phyloP scores from a whole-genome alignment of 92 coral and sea anemone species.

The Phenganax marumi region DNA sequence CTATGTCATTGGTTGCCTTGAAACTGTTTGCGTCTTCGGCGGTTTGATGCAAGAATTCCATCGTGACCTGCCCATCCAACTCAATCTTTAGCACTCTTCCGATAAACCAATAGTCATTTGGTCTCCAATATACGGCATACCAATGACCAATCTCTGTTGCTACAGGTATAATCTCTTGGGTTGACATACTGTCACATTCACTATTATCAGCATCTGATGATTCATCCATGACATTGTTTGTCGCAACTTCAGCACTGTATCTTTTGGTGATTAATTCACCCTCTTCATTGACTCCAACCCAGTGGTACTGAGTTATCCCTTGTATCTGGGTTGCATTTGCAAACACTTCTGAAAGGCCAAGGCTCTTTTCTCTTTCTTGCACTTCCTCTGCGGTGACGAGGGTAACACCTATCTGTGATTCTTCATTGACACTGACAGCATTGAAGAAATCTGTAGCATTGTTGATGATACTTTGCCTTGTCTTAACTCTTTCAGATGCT shows the following conservation, averaged over 20 bases:
- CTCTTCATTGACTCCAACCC: conserved; percentile 37
- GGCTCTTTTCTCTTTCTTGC: conserved; percentile 40
- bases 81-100: conserved; percentile 39
- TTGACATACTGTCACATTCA: conserved; percentile 18
- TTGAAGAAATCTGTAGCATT: conserved; percentile 4
- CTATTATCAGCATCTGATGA: conserved; percentile 26
- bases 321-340: conserved; percentile 43
- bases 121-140: conserved; percentile 55
- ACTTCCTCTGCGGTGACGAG: conserved; percentile 33
- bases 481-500: conserved; percentile 7
- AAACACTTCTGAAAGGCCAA: conserved; percentile 38
- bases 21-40: conserved; percentile 38
- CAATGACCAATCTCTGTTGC: conserved; percentile 47
- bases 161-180: background rate
- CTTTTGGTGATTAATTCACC: conserved; percentile 48
- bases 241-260: conserved; percentile 40
- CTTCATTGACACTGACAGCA: conserved; percentile 27
- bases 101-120: conserved; percentile 49
- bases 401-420: conserved; percentile 42
- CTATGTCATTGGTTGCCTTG: conserved; percentile 39
- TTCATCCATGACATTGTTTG: conserved; percentile 32
- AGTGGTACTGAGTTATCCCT: conserved; percentile 42
- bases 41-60: conserved; percentile 54
- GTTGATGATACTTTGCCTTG: background rate
- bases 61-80: conserved; percentile 44